A percentile compares a stretch with the other conserved stretches of the same genome.
Conservation (phyloP, 2,797 vertebrate genomes). For the Podargus strigoides region DNA sequence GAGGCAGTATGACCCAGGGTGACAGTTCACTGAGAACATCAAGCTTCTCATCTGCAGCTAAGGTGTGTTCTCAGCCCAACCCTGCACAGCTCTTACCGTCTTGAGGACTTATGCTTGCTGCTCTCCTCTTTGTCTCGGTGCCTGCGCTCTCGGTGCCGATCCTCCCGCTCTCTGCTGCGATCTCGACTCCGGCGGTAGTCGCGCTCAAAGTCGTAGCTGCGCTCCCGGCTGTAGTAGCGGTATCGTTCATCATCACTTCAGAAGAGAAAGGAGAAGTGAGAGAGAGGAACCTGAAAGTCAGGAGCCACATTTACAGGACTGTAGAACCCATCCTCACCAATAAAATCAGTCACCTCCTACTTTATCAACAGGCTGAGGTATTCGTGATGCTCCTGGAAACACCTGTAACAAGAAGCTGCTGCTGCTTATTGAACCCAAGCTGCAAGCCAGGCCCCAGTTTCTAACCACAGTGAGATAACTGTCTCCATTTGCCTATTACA, state of each 20-base stretch:
- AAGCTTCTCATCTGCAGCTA: background rate
- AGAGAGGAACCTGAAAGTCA: background rate
- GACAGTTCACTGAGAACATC: fast-evolving
- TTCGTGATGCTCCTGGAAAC: background rate
- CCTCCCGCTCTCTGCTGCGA: slow-evolving; percentile 67
- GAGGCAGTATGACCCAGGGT: fast-evolving
- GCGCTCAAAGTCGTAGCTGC: slow-evolving; percentile 69
- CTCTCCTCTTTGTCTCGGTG: slow-evolving; percentile 73
- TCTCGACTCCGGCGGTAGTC: slow-evolving; percentile 68
- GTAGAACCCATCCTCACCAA: background rate
- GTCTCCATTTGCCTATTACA: background rate
- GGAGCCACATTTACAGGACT: background rate
- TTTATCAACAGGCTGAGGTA: background rate
- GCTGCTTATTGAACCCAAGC: background rate
- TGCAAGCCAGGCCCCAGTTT: background rate
- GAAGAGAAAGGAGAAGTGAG: background rate
- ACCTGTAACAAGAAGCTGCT: background rate
- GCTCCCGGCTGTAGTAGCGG: slow-evolving; percentile 68
- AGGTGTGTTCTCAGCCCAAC: too few relatives aligned
- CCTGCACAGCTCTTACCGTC: slow-evolving; percentile 29
- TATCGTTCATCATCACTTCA: slow-evolving; percentile 66
- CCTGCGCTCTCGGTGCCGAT: slow-evolving; percentile 66
- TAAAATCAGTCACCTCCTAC: background rate
- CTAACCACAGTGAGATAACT: background rate
- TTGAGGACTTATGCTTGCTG: slow-evolving; percentile 73